Conservation (phyloP, 2,888 invertebrate species). For the Pyrochroa serraticornis region DNA sequence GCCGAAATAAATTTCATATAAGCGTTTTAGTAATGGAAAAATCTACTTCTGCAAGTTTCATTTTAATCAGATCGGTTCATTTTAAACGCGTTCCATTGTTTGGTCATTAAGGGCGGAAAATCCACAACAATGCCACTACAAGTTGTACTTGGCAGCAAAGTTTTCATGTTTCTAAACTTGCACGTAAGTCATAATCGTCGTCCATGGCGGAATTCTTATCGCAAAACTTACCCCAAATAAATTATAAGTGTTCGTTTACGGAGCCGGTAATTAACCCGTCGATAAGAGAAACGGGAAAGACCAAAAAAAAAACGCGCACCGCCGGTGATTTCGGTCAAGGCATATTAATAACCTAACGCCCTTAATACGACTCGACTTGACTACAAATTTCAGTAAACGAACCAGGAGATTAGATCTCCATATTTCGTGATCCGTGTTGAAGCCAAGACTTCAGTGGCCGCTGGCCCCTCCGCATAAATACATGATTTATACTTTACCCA, state of each 20-base stretch:
- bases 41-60: too few species aligned
- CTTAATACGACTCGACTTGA: constrained; percentile 33
- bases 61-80: too few species aligned
- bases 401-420: constrained; percentile 26
- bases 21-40: too few species aligned
- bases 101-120: too few species aligned
- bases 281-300: constrained; percentile 9
- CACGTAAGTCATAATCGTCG: background rate
- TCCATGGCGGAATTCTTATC: too few species aligned
- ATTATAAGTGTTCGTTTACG: constrained; percentile 11
- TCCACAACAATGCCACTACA: too few species aligned
- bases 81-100: too few species aligned
- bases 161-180: background rate
- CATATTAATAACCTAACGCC: constrained; percentile 24
- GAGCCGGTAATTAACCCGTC: constrained; percentile 14
- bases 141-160: background rate
- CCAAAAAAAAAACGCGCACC: too few species aligned
- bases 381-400: constrained; percentile 44
- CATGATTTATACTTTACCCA: constrained; percentile 34
- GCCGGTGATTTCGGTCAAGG: constrained; percentile 19
- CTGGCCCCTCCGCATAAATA: constrained; percentile 30
- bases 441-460: constrained; percentile 10
- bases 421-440: constrained; percentile 27
- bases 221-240: background rate
- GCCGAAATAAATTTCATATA: too few species aligned